phyloP scores from a whole-genome alignment of 2,888 invertebrate genomes.

The Pinctada fucata region DNA sequence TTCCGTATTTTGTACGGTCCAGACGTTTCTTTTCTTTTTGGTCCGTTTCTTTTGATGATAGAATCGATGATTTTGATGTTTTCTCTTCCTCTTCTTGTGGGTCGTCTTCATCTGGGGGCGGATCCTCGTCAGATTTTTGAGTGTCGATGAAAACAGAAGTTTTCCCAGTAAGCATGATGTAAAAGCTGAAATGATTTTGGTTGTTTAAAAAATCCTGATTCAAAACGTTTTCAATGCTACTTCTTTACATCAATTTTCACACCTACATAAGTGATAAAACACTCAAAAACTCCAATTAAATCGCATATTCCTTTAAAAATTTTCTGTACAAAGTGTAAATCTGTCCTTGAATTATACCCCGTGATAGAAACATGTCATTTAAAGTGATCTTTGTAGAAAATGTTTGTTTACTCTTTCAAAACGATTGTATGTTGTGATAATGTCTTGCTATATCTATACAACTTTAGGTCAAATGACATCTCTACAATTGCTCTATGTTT shows the following conservation, averaged over 20 bases:
- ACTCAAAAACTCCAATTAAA: too few species aligned
- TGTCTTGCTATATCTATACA: too few species aligned
- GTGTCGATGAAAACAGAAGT: constrained; percentile 72
- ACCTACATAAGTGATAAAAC: neutral
- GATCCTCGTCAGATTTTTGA: constrained; percentile 61
- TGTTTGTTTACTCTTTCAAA: too few species aligned
- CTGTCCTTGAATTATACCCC: too few species aligned
- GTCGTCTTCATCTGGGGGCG: constrained; percentile 40
- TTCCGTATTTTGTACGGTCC: constrained; percentile 65
- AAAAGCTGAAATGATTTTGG: constrained; percentile 60
- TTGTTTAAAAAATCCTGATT: too few species aligned
- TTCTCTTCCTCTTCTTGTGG: neutral
- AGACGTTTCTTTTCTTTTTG: constrained; percentile 51
- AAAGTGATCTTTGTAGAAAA: too few species aligned
- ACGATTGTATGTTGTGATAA: too few species aligned
- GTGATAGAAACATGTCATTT: too few species aligned
- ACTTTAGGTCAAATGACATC: too few species aligned
- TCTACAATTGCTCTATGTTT: too few species aligned
- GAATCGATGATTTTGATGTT: neutral
- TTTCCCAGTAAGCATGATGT: constrained; percentile 70
- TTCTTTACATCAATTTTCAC: neutral
- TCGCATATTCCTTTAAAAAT: too few species aligned
- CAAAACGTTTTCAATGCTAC: neutral
- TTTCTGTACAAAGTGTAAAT: too few species aligned
- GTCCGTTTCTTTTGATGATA: neutral